phyloP scores from a whole-genome alignment of 2,888 invertebrate species.

The Glaucopsyche alexis region DNA sequence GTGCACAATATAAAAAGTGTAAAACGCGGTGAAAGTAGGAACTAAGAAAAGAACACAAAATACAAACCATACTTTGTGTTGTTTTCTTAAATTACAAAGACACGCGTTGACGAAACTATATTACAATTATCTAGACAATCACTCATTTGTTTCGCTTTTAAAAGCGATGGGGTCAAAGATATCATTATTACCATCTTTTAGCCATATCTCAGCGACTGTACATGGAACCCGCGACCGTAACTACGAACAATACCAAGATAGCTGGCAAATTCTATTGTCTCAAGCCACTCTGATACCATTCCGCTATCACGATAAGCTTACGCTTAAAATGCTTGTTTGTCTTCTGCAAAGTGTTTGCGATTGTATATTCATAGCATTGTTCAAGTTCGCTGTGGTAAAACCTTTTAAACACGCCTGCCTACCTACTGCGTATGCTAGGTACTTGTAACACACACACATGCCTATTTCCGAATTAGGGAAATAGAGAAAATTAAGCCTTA shows the following conservation, averaged over 20 bases:
- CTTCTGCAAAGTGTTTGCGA: conserved; percentile 18
- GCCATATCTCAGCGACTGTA: conserved; percentile 22
- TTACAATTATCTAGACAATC: conserved; percentile 8
- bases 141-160: conserved; percentile 24
- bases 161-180: conserved; percentile 28
- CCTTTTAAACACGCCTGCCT: too few relatives aligned
- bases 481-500: too few relatives aligned
- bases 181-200: conserved; percentile 24
- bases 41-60: too few relatives aligned
- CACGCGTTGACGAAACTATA: background rate
- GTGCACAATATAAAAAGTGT: too few relatives aligned
- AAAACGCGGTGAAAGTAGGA: too few relatives aligned
- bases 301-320: conserved; percentile 56
- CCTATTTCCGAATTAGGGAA: too few relatives aligned
- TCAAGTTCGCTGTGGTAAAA: too few relatives aligned
- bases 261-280: conserved; percentile 47
- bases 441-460: too few relatives aligned
- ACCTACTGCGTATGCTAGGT: too few relatives aligned
- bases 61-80: too few relatives aligned
- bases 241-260: conserved; percentile 48
- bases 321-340: conserved; percentile 42
- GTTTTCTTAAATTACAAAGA: background rate
- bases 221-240: conserved; percentile 35
- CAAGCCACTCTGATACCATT: conserved; percentile 52
- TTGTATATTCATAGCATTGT: conserved; percentile 14